Evolutionary conservation across 2,113 vertebrate species (phyloP).

Genomic region (Tauraco erythrolophus): DNA sequence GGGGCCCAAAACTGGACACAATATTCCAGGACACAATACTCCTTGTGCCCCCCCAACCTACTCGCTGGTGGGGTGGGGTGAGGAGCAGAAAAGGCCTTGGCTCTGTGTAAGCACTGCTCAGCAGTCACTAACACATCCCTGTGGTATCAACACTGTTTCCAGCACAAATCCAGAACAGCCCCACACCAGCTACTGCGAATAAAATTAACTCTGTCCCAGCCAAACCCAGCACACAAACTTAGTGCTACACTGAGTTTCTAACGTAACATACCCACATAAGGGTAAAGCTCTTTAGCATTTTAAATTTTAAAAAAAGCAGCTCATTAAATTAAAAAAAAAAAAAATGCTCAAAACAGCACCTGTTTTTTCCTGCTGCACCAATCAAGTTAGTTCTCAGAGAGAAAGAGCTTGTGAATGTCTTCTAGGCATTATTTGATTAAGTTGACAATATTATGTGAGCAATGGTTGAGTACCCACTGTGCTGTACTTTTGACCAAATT

Average conservation of each 20-base stretch:
- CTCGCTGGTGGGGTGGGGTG: too few species aligned
- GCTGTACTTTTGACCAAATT: conserved; percentile 84
- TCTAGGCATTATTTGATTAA: conserved; percentile 84
- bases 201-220: too few species aligned
- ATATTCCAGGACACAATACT: too few species aligned
- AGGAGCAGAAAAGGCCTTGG: too few species aligned
- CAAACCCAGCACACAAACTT: too few species aligned
- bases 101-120: too few species aligned
- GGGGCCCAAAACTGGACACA: too few species aligned
- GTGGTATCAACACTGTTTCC: too few species aligned
- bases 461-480: conserved; percentile 80
- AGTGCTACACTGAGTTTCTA: neutral
- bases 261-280: fast-evolving
- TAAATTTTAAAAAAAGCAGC: neutral
- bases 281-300: neutral
- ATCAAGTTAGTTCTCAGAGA: conserved; percentile 75
- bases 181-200: too few species aligned
- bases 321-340: neutral
- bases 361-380: conserved; percentile 64
- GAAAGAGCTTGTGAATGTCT: conserved; percentile 77
- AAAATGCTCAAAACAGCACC: conserved; percentile 13
- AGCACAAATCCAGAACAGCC: too few species aligned
- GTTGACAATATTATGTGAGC: conserved; percentile 82
- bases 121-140: too few species aligned
- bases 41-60: too few species aligned